Conservation (phyloP, 2,888 invertebrate genomes). For the Scaptomyza flava region DNA sequence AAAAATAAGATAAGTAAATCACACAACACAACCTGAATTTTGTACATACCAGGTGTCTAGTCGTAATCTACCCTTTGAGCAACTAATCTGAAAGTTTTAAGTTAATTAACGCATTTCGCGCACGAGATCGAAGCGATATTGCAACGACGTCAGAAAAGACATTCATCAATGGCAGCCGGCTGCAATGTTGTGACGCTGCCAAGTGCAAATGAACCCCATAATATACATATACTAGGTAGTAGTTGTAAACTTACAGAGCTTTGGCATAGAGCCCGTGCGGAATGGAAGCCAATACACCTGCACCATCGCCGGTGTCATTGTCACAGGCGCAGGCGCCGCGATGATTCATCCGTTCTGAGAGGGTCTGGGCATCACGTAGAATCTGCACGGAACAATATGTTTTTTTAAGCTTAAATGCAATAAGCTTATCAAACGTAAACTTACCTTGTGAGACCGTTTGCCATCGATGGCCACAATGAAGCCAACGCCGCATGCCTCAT, state of each 20-base stretch:
- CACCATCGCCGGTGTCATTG: slow-evolving; percentile 99
- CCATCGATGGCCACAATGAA: slow-evolving; percentile 99
- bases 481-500: slow-evolving; percentile 99
- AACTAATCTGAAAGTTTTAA: slow-evolving; percentile 35
- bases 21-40: background rate
- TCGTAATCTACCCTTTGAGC: slow-evolving; percentile 1
- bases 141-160: slow-evolving; percentile 30
- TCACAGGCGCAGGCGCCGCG: slow-evolving; percentile 99
- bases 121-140: slow-evolving; percentile 70
- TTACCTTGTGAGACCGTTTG: slow-evolving; percentile 94
- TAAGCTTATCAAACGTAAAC: slow-evolving; percentile 30
- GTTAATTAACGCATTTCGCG: slow-evolving; percentile 59
- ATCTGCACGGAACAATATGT: slow-evolving; percentile 87
- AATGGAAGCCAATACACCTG: slow-evolving; percentile 98
- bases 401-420: background rate
- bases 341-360: slow-evolving; percentile 99
- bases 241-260: slow-evolving; percentile 88
- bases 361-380: slow-evolving; percentile 96
- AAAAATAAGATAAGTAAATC: slow-evolving; percentile 29
- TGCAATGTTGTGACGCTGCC: slow-evolving; percentile 43
- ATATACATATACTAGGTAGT: background rate
- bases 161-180: slow-evolving; percentile 62
- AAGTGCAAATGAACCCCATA: slow-evolving; percentile 26
- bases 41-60: slow-evolving; percentile 9
- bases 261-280: slow-evolving; percentile 96